Percentiles rank a stretch among this genome's conserved stretches.
Conservation (phyloP, 2,888 invertebrate genomes). For the Himalopsyche anomala region DNA sequence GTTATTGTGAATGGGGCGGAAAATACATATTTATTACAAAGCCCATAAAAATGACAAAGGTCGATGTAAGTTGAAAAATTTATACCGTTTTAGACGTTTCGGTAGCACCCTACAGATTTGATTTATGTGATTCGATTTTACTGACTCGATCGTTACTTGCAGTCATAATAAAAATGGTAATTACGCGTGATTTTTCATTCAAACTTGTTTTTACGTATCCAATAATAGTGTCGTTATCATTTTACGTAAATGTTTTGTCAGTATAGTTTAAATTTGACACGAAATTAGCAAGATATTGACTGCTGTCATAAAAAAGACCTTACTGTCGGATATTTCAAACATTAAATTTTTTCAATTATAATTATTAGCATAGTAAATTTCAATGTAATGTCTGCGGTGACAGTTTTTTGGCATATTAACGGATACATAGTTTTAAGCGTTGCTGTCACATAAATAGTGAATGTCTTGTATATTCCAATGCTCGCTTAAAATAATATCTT, state of each 20-base stretch:
- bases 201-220: neutral
- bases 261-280: neutral
- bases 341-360: no score
- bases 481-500: no score
- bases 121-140: conserved; percentile 4
- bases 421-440: no score
- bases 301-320: neutral
- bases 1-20: neutral
- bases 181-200: neutral
- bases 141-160: neutral
- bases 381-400: no score
- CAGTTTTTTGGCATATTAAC: no score
- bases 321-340: neutral
- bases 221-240: neutral
- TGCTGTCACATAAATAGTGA: no score
- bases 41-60: conserved; percentile 21
- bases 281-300: neutral
- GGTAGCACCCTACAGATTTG: neutral
- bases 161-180: neutral
- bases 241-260: neutral
- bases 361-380: no score
- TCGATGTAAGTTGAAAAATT: conserved; percentile 13
- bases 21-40: conserved; percentile 16
- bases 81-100: conserved; percentile 10
- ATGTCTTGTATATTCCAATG: no score